Base-by-base conservation (phyloP, 2,888 invertebrate genomes). In the Spatulosminthurus flaviceps region DNA sequence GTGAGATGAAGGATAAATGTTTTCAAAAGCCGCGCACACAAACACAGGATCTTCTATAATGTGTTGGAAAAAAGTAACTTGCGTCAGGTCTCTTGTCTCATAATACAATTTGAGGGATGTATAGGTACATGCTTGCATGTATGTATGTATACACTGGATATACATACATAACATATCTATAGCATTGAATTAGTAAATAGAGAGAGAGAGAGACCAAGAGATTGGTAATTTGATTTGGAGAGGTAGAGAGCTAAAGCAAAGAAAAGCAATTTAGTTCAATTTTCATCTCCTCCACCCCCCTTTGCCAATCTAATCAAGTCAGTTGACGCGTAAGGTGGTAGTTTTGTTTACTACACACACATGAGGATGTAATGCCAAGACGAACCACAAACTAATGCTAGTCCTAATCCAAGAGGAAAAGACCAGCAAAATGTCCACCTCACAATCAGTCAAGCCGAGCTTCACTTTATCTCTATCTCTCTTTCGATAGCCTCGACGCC, bases 261-360 rank as follows among this genome's bases (percentile, higher is more conserved):
- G 77, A 51, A 71, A 78, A 72, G 78, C 78, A 78, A 78, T 78
- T 78, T 78, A 78, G 78, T 78, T 71, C 78, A 78, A 71, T 78
- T 78, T 78, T 78, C 78, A 78, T 78, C 78, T 77, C 69, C 77
- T 78, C 71, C 78, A 71, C 78, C 78, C 71, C 78, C 64, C 64
- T 78, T 72, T 78, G 71, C 78, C 78, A 78, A 78, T 78, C 78
- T 78, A 78, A 78, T 78, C 78, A 78, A 78, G 78, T 78, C 78
- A 78, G 78, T 78, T 78, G 78, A 78, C 78, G 78, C 78, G 61
- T 61, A 78, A 78, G 78, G 70, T 78, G 78, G 60, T 69, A 73
- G 76, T 67, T 24, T 76, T 76, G 76, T 76, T 76, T 76, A 76
- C 64, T 61, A n/a, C n/a, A n/a, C n/a, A 76, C 66, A 67, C 42